phyloP scores from a whole-genome alignment of 92 coral and sea anemone species.

The Anthopleura xanthogrammica region DNA sequence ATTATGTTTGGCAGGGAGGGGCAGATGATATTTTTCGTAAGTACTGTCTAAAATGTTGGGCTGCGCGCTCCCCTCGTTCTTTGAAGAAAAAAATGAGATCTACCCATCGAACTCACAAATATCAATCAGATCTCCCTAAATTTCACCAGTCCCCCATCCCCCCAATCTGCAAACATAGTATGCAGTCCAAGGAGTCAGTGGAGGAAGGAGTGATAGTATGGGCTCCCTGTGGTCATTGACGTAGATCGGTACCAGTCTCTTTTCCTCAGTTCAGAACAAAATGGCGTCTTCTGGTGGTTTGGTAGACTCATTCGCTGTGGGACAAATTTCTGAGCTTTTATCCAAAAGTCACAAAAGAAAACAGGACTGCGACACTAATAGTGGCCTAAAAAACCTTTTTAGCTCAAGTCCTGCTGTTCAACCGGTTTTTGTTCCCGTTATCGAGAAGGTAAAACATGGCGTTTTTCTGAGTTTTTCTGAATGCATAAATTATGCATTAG shows the following conservation, averaged over 20 bases:
- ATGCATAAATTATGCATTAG: not conserved
- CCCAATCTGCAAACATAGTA: too few species aligned
- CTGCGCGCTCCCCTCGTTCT: too few species aligned
- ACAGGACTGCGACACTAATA: conserved; percentile 21
- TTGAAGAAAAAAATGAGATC: too few species aligned
- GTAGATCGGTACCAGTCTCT: not conserved
- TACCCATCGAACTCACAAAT: too few species aligned
- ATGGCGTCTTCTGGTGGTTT: conserved; percentile 70
- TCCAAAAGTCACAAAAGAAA: conserved; percentile 29
- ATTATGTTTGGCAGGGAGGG: too few species aligned
- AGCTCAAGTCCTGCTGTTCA: conserved; percentile 32
- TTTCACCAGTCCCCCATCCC: too few species aligned
- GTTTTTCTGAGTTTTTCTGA: not conserved
- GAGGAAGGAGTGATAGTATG: not conserved
- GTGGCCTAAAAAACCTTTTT: conserved; percentile 55
- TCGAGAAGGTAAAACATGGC: conserved; percentile 4
- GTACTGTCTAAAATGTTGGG: too few species aligned
- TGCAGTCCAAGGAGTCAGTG: too few species aligned
- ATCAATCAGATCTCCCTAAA: too few species aligned
- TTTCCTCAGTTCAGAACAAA: conserved; percentile 25
- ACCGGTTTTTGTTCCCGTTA: conserved; percentile 63
- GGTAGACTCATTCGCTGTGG: conserved; percentile 68
- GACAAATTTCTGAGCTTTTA: conserved; percentile 77
- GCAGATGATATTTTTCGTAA: too few species aligned
- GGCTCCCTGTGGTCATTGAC: not conserved